Percentiles rank a stretch among this genome's conserved stretches.
These are phyloP conservation scores for Sycobia sp. DNA, from an alignment of 1,140 invertebrate species.

Conservation along the genomic window DNA sequence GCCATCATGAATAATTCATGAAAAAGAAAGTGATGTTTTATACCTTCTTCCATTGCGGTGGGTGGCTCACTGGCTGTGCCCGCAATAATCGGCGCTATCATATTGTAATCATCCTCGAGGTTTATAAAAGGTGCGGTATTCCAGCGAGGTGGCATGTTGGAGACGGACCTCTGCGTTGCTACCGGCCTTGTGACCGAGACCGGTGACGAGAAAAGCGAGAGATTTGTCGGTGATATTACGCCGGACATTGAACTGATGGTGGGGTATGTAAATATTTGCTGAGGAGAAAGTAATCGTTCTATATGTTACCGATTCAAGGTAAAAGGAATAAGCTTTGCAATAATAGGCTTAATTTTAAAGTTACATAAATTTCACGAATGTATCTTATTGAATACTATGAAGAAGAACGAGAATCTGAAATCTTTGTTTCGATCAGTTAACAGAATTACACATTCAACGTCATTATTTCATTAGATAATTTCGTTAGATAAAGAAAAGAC, in stretches of 20 bases:
- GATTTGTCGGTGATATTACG: conserved; percentile 88
- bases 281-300: conserved; percentile 23
- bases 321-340: no score
- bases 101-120: conserved; percentile 91
- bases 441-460: no score
- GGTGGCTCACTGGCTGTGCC: conserved; percentile 57
- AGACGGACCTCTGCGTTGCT: conserved; percentile 60
- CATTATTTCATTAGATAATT: no score
- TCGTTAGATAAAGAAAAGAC: no score
- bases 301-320: no score
- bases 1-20: conserved; percentile 27
- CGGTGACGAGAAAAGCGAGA: conserved; percentile 85
- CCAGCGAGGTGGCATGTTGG: conserved; percentile 79
- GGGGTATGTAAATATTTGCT: conserved; percentile 88
- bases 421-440: no score
- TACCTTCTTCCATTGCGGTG: conserved; percentile 58
- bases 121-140: conserved; percentile 82
- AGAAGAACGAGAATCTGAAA: no score
- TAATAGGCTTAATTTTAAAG: no score
- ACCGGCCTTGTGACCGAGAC: conserved; percentile 73
- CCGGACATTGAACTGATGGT: conserved; percentile 81
- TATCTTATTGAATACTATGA: no score
- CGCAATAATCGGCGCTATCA: conserved; percentile 68
- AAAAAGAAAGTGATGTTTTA: conserved; percentile 13
- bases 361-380: no score